Base-by-base conservation (phyloP, 2,797 vertebrate species). In the Danio aesculapii region DNA sequence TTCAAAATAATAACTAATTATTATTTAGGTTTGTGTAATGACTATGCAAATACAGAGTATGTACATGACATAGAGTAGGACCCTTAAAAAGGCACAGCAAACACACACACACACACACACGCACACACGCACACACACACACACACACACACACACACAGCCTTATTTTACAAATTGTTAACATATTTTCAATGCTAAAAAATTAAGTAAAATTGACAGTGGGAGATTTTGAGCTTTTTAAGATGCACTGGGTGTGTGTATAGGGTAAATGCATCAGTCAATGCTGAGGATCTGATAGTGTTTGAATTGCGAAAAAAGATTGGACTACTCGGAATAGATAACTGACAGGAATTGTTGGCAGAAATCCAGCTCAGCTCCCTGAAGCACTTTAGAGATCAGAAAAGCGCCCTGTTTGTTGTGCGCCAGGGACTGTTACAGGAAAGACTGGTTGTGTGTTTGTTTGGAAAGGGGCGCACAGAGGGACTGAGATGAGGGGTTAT, bases 281-380 rank as follows among this genome's bases (percentile, higher is more conserved):
- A 47, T 64, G 63, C 6, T 21, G 43, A 55, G 52, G 2, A 62
- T 75, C 53, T 16, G 66, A 64, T 73, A 50, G n/a, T 16, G 2
- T 17, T 52, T 77, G 63, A 64, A 66, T 16, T 79, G 46, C 66
- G 59, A 72, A 46, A 64, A 63, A 64, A 49, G 4, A 41, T 16
- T 59, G 39, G 46, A 53, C 61, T 83, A 52, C 76, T 67, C 16
- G 16, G 43, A 81, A 58, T 61, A 83, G 57, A 75, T 52, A 75
- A 75, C 77, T 71, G 71, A 80, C 69, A 64, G 74, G 83, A 86
- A 86, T 83, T 77, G 19, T 39, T 82, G 79, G 77, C 41, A 2
- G 11, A 59, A 16, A 30, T 84, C 73, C 80, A 77, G 50, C 57
- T 1, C 30, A n/a, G n/a, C 5, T 63, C 55, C 46, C 61, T 67